Conservation (phyloP, 2,797 vertebrate genomes). For the Florisuga fusca region DNA sequence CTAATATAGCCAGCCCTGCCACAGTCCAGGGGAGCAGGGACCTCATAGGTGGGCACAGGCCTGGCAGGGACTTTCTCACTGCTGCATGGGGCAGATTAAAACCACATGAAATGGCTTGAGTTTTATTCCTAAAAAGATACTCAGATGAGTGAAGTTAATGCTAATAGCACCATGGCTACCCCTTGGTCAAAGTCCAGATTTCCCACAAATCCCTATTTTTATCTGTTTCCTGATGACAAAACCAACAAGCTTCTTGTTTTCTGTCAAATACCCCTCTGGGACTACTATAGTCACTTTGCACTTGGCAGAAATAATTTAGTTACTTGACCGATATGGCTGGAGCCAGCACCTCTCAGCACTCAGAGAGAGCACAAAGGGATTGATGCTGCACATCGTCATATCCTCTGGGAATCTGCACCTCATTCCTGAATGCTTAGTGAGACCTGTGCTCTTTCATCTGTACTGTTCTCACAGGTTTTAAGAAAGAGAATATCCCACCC, state of each 20-base stretch:
- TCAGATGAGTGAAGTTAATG: not conserved
- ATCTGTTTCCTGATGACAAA: not conserved
- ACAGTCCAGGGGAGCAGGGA: not conserved
- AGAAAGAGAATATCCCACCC: not conserved
- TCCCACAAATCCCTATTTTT: not conserved
- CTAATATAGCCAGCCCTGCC: not conserved
- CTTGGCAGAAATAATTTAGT: not conserved
- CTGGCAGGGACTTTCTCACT: not conserved
- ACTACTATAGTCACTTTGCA: fast-evolving
- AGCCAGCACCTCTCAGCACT: not conserved
- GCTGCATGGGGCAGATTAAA: not conserved
- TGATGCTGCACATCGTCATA: not conserved
- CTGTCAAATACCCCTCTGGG: not conserved
- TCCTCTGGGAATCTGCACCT: not conserved
- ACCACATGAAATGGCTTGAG: not conserved
- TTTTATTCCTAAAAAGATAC: too few relatives aligned
- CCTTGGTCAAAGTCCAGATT: not conserved
- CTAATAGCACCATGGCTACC: not conserved
- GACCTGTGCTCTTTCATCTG: not conserved
- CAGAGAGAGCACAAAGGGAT: not conserved
- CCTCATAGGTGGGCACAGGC: fast-evolving
- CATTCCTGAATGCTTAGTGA: not conserved
- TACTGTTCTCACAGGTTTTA: not conserved
- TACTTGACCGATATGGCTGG: not conserved
- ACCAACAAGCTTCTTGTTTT: not conserved